Percentiles rank a stretch among this genome's conserved stretches.
These are phyloP conservation scores for Microtus oregoni DNA, from an alignment of 2,113 vertebrate genomes.

Conservation along the genomic window DNA sequence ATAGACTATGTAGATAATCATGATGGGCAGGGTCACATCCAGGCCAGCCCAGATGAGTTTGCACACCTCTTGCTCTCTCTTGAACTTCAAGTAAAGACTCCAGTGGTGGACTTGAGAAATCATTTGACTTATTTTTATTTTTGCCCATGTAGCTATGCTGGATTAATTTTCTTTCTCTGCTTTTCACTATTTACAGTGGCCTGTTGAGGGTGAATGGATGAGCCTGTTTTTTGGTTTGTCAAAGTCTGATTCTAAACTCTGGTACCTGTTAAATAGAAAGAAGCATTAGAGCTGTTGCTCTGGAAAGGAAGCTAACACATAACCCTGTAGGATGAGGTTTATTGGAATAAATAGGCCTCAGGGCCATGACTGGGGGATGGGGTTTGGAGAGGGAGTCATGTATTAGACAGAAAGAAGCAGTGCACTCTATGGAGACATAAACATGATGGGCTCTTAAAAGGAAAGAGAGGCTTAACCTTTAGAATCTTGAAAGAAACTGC, in stretches of 20 bases:
- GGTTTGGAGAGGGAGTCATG: neutral
- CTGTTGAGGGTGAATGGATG: neutral
- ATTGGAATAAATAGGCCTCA: neutral
- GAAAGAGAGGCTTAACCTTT: neutral
- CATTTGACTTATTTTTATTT: neutral
- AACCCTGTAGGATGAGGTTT: neutral
- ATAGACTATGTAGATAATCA: neutral
- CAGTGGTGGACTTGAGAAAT: neutral
- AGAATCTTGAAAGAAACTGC: neutral
- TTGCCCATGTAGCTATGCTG: neutral
- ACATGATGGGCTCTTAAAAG: neutral
- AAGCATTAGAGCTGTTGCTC: neutral
- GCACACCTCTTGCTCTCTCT: neutral
- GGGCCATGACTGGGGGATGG: neutral
- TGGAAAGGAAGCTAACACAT: neutral
- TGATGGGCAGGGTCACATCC: neutral
- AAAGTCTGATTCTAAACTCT: neutral
- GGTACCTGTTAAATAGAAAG: neutral
- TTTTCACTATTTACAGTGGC: neutral
- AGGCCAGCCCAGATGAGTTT: neutral
- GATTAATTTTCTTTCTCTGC: neutral
- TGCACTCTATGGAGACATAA: neutral
- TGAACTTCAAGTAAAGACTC: neutral
- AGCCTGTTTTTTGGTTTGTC: neutral
- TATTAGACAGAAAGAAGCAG: neutral